Evolutionary conservation across 1,140 invertebrate species (phyloP).

Genomic region (Cydia splendana): DNA sequence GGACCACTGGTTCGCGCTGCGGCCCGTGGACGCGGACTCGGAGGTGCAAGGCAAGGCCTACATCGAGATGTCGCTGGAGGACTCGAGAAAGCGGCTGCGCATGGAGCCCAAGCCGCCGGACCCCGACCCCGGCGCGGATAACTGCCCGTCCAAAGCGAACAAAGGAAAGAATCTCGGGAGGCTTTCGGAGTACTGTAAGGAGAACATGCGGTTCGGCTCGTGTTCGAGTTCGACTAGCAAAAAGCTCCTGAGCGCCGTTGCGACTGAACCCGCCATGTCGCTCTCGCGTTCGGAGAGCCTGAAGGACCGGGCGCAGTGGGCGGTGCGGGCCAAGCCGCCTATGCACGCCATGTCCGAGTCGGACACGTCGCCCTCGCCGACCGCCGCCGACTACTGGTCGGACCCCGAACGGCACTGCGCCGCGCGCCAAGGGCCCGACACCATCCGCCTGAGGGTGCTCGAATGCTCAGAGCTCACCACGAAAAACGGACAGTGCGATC

Average conservation of each 20-base stretch:
- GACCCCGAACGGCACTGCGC: slow-evolving; percentile 74
- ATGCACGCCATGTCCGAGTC: slow-evolving; percentile 70
- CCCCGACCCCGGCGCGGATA: slow-evolving; percentile 59
- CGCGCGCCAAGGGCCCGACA: slow-evolving; percentile 70
- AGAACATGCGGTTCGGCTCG: slow-evolving; percentile 73
- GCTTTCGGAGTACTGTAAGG: slow-evolving; percentile 74
- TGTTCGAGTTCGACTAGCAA: slow-evolving; percentile 76
- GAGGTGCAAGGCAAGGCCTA: slow-evolving; percentile 93
- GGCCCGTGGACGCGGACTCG: slow-evolving; percentile 91
- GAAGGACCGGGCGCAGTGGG: slow-evolving; percentile 71
- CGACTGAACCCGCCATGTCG: slow-evolving; percentile 64
- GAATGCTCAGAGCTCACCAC: slow-evolving; percentile 94
- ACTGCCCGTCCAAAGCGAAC: slow-evolving; percentile 56
- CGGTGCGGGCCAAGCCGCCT: slow-evolving; percentile 61
- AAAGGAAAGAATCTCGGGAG: slow-evolving; percentile 71
- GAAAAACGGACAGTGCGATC: slow-evolving; percentile 94
- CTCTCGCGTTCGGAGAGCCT: slow-evolving; percentile 73
- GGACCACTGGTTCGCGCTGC: slow-evolving; percentile 94
- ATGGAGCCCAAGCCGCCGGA: slow-evolving; percentile 72
- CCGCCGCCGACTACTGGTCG: slow-evolving; percentile 76
- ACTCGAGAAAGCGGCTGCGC: slow-evolving; percentile 67
- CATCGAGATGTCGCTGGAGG: slow-evolving; percentile 82
- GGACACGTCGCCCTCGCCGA: slow-evolving; percentile 67
- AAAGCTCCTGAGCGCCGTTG: slow-evolving; percentile 63
- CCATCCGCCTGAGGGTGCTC: slow-evolving; percentile 83